Base-by-base conservation (phyloP, 2,888 invertebrate species). In the Schizotus pectinicornis region DNA sequence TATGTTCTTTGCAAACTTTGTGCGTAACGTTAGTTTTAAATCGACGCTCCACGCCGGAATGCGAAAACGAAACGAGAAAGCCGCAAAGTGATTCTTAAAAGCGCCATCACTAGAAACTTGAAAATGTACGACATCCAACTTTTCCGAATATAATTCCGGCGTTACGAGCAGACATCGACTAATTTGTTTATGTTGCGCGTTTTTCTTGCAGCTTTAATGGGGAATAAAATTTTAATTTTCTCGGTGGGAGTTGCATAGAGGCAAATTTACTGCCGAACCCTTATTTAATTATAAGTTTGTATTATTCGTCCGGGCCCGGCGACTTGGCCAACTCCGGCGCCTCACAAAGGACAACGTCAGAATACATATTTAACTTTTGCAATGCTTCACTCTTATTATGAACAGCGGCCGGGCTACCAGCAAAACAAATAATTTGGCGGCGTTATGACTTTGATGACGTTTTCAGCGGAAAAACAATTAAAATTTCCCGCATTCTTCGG, bases 1-100 rank as follows among this genome's bases (percentile, higher is more conserved):
- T 43, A 39, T 53, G 53, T 53, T 43, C 22, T 45, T 46, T 53
- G 37, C 38, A 56, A 56, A 51, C 39, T 56, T 56, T 56, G 32
- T 35, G 56, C 37, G 37, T 51, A 50, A 56, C 45, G 50, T 50
- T 56, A 50, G 50, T 49, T 46, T 56, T 49, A 42, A 54, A 48
- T 48, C 35, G 46, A 6, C 11, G 35, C 41, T 11, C 8, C 3
- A 22, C 2, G 30, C 8, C n/a, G 30, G 42, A 42, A 42, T 14
- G 9, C 2, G 31, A 42, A 42, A 22, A 22, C 22, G 42, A 30
- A 42, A 7, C 11, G 36, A n/a, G 36, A 35, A 22, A 35, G 3
- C 12, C n/a, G 7, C 9, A 31, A 42, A 31, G 9, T 42, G 42
- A 42, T 9, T 42, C 31, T 3, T 6, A 14, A 39, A 9, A 14